These are phyloP conservation scores for Guaruba guarouba DNA, from an alignment of 2,113 vertebrate species.

Conservation along the genomic window DNA sequence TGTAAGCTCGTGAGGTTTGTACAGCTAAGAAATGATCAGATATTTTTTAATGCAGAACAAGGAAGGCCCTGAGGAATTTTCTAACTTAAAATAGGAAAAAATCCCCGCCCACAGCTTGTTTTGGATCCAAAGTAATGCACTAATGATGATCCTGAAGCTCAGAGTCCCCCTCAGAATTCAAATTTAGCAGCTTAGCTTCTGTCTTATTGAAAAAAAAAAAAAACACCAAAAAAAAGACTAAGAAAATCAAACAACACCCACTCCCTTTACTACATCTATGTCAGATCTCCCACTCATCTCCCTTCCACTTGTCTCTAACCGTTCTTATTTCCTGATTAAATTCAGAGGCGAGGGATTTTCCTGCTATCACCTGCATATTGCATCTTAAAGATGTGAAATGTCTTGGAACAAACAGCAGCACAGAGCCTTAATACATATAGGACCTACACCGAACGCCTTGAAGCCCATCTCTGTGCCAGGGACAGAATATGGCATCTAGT, in stretches of 20 bases:
- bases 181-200: conserved; percentile 12
- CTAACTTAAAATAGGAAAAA: conserved; percentile 13
- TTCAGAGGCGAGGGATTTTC: conserved; percentile 10
- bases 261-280: conserved; percentile 52
- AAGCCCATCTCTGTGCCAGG: background rate
- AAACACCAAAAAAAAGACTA: background rate
- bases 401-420: background rate
- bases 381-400: background rate
- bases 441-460: background rate
- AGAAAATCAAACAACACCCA: conserved; percentile 38
- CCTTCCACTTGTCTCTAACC: background rate
- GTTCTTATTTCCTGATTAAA: background rate
- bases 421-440: background rate
- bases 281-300: conserved; percentile 38
- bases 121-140: background rate
- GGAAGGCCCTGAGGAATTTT: conserved; percentile 23
- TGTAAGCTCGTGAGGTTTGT: background rate
- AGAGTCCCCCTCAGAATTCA: conserved; percentile 21
- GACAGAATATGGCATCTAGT: background rate
- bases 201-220: background rate
- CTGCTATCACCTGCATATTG: background rate
- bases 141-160: conserved; percentile 26
- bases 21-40: background rate
- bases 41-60: background rate
- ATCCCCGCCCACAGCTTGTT: background rate